Base-by-base conservation (phyloP, 2,113 vertebrate species). In the Peromyscus polionotus region DNA sequence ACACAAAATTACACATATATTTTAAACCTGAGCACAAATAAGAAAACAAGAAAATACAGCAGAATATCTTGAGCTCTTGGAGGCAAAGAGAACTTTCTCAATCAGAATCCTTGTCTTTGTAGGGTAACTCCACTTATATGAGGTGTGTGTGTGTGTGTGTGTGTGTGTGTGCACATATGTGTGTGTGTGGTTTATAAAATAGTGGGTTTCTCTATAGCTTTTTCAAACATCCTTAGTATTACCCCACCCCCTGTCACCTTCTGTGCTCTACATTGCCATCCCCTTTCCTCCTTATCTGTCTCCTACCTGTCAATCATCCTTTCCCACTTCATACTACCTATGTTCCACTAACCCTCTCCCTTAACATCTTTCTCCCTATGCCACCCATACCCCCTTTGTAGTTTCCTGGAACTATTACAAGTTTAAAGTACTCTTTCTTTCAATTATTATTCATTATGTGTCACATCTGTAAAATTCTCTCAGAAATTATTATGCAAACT, bases 31-130 rank as follows among this genome's bases (percentile, higher is more conserved):
- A 93, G 89, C 19, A 51, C 86, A 19, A 95, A 92, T 12, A 87
- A 36, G 86, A 94, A 93, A 92, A 59, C 26, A 91, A 85, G 45
- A 93, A 88, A 65, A 19, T 14, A 51, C 33, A n/a, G 20, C 63
- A 93, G 70, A 86, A 75, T 51, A 70, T 57, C 76, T 84, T 72
- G 10, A 59, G 9, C 68, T 70, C 42, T 88, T 96, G 20, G 39
- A 91, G 3, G 5, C 68, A 80, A 83, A 42, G 7, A 93, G 54
- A 75, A 75, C 91, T 33, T 68, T 93, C n/a, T 92, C 61, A 90
- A 48, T 14, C 14, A 65, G 22, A 59, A 84, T 39, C 10, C n/a
- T 22, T 33, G 2, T 5, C 33, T 57, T n/a, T 59, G 51, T 24
- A 81, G 7, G 33, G 19, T 57, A 81, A 57, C 51, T 57, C 11